phyloP scores from a whole-genome alignment of 2,113 vertebrate species.

The Alosa alosa region DNA sequence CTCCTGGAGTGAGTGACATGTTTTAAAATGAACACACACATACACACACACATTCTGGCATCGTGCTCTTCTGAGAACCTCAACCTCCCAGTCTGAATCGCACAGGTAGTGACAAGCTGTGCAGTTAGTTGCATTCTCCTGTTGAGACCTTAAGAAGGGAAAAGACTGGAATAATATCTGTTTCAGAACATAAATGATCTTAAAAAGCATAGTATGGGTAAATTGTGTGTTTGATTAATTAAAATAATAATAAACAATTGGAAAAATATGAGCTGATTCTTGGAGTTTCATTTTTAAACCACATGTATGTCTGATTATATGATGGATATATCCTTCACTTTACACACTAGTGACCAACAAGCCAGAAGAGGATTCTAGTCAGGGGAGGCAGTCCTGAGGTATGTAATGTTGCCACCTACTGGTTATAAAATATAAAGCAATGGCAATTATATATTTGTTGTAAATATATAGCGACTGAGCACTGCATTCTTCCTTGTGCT shows the following conservation, averaged over 20 bases:
- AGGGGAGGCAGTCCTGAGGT: neutral
- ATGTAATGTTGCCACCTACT: neutral
- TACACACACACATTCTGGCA: conserved; percentile 24
- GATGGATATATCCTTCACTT: neutral
- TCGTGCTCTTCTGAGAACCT: conserved; percentile 46
- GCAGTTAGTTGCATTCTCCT: conserved; percentile 53
- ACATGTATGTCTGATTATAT: neutral
- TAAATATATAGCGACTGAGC: neutral
- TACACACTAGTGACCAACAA: too few species aligned
- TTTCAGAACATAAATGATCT: conserved; percentile 60
- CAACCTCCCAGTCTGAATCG: conserved; percentile 52
- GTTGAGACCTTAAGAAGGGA: conserved; percentile 56
- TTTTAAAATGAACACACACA: neutral
- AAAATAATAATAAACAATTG: conserved; percentile 72
- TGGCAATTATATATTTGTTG: neutral
- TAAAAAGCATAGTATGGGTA: conserved; percentile 63
- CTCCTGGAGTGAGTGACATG: neutral
- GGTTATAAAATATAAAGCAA: neutral
- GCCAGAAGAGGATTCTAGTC: neutral
- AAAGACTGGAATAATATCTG: conserved; percentile 58
- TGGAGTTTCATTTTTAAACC: neutral
- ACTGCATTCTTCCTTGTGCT: neutral
- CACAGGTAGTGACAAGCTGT: conserved; percentile 44
- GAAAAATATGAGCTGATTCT: conserved; percentile 32
- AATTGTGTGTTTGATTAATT: conserved; percentile 72